Evolutionary conservation across 2,113 vertebrate species (phyloP), one percentile per base, ranked within the genome.

Genomic region (Apeltes quadracus): DNA sequence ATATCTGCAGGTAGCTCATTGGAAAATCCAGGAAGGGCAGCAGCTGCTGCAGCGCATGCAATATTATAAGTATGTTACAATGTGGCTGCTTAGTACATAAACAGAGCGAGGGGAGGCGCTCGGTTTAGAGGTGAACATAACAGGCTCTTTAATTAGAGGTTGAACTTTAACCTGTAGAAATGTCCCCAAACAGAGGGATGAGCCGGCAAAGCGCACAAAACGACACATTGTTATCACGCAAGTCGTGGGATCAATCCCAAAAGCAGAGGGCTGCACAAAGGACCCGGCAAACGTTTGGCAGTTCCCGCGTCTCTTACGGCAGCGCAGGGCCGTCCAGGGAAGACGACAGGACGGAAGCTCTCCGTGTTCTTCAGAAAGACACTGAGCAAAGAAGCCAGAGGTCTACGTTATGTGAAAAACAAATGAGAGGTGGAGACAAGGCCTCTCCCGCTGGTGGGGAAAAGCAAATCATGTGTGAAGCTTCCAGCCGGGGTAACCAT

Each of bases 391-490:
- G 32, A 85, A 72, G 58, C 69, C 76, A 70, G 63, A 75, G 80
- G 87, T 79, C 67, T 63, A 64, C 70, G 74, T 84, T 50, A 56
- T 82, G 85, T 78, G 87, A 89, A 89, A 93, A 90, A 81, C 82
- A 91, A 90, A 86, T 72, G 65, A 61, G 82, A 75, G 83, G 79
- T 89, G 20, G 53, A 78, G 71, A 79, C 51, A 55, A 69, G 78
- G 69, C 46, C 53, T 61, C 61, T 87, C 88, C 88, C 43, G 70
- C 90, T 88, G 90, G 89, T 91, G 83, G 84, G n/a, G 89, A 91
- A 92, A 88, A 88, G 87, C 84, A 90, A 91, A 90, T 89, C 58
- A 75, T 82, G 80, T 79, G 86, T 78, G 72, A 72, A 82, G 82
- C 76, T 83, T 83, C 86, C 61, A 70, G 72, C 38, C 53, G 18